Conservation (phyloP, 2,113 vertebrate genomes). For the Carlito syrichta region DNA sequence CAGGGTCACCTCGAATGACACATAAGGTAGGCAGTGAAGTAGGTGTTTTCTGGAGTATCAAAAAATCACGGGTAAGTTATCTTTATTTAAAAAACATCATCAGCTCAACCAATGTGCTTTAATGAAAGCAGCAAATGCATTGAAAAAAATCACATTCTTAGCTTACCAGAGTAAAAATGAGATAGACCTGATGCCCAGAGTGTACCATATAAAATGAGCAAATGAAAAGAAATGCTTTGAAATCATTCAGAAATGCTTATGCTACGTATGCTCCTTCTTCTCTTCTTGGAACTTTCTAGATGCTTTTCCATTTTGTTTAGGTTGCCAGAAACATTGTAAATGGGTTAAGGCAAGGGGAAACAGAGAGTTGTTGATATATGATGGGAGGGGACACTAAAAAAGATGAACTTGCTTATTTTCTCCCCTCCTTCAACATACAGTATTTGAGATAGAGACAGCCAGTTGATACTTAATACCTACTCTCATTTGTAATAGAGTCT, state of each 20-base stretch:
- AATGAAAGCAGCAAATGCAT: background rate
- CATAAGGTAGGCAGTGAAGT: background rate
- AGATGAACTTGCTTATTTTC: background rate
- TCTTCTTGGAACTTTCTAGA: background rate
- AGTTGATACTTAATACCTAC: background rate
- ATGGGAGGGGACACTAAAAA: background rate
- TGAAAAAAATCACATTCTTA: background rate
- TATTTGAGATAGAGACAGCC: background rate
- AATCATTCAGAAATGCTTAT: background rate
- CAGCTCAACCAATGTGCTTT: background rate
- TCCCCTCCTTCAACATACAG: background rate
- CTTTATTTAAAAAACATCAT: slow-evolving; percentile 6
- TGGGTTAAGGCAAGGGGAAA: background rate
- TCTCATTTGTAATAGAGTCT: slow-evolving; percentile 34
- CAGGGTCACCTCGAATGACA: background rate
- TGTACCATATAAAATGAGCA: background rate
- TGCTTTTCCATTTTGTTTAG: slow-evolving; percentile 5
- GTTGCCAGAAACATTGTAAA: background rate
- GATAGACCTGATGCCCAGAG: background rate
- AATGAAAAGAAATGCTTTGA: slow-evolving; percentile 27
- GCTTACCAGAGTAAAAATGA: background rate
- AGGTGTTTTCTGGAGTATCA: background rate
- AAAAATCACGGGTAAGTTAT: background rate
- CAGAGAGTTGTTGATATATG: background rate
- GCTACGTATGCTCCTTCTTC: background rate